A percentile compares a stretch with the other conserved stretches of the same genome.
These are phyloP conservation scores for Rhinogobio ventralis DNA, from an alignment of 2,797 vertebrate species.

Conservation along the genomic window DNA sequence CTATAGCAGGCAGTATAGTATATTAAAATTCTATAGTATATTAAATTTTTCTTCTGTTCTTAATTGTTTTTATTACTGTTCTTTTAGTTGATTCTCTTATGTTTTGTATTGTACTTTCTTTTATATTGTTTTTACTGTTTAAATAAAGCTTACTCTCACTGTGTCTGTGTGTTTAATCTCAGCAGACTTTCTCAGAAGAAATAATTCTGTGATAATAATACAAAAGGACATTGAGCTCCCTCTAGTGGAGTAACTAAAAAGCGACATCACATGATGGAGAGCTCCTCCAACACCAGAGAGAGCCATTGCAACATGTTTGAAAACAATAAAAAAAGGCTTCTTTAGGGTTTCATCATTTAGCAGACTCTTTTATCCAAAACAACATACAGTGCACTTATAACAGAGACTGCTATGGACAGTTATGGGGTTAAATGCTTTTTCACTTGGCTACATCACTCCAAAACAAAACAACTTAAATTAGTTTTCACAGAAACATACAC, in stretches of 20 bases:
- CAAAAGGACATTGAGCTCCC: conserved; percentile 12
- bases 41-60: neutral
- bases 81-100: neutral
- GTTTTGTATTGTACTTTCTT: neutral
- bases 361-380: conserved; percentile 15
- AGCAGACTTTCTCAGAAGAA: conserved; percentile 6
- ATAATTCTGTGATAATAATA: neutral
- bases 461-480: conserved; percentile 4
- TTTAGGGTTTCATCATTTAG: neutral
- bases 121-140: neutral
- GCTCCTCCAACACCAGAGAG: conserved; percentile 18
- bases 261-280: neutral
- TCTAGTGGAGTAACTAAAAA: conserved; percentile 15
- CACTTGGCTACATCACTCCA: conserved; percentile 11
- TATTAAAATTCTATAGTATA: neutral
- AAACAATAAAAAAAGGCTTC: conserved; percentile 10
- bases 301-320: conserved; percentile 26
- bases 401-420: neutral
- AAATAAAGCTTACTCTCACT: neutral
- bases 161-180: neutral
- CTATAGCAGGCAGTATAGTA: neutral
- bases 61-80: neutral
- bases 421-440: neutral
- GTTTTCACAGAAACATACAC: conserved; percentile 16
- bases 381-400: neutral